A percentile compares a stretch with the other conserved stretches of the same genome.
Evolutionary conservation across 2,888 invertebrate species (phyloP).

Genomic region (Tetragonisca angustula): DNA sequence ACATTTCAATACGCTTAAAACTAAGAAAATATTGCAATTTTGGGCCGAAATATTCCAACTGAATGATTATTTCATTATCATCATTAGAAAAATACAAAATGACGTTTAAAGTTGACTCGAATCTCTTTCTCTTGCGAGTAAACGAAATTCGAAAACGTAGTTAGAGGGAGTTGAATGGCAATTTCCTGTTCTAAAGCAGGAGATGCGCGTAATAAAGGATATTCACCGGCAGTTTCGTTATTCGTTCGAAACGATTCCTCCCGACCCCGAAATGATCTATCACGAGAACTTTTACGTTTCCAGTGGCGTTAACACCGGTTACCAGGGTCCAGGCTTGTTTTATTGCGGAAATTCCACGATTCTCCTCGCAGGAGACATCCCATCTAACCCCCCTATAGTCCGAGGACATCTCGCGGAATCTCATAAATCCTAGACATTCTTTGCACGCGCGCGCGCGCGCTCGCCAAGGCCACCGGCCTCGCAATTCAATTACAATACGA

Average conservation of each 20-base stretch:
- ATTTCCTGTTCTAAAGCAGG: neutral
- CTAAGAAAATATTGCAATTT: too few species aligned
- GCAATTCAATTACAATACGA: constrained; percentile 69
- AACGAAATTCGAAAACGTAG: neutral
- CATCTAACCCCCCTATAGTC: neutral
- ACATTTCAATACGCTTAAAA: too few species aligned
- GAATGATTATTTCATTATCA: too few species aligned
- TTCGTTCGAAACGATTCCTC: neutral
- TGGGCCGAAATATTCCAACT: too few species aligned
- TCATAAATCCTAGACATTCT: constrained; percentile 68
- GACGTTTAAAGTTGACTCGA: too few species aligned
- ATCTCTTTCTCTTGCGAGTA: too few species aligned
- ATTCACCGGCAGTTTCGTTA: constrained; percentile 32
- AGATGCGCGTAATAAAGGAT: constrained; percentile 11
- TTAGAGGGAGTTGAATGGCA: constrained; percentile 34
- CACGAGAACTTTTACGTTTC: constrained; percentile 34
- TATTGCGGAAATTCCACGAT: constrained; percentile 58
- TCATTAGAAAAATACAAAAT: too few species aligned
- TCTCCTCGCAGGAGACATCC: neutral
- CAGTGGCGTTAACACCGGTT: constrained; percentile 58
- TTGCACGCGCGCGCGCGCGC: constrained; percentile 55
- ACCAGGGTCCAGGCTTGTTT: constrained; percentile 42
- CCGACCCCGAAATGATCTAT: constrained; percentile 44
- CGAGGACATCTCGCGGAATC: constrained; percentile 57
- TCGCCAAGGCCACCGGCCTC: constrained; percentile 42